Conservation (phyloP, 1,140 invertebrate species). For the Heterodera carotae region DNA sequence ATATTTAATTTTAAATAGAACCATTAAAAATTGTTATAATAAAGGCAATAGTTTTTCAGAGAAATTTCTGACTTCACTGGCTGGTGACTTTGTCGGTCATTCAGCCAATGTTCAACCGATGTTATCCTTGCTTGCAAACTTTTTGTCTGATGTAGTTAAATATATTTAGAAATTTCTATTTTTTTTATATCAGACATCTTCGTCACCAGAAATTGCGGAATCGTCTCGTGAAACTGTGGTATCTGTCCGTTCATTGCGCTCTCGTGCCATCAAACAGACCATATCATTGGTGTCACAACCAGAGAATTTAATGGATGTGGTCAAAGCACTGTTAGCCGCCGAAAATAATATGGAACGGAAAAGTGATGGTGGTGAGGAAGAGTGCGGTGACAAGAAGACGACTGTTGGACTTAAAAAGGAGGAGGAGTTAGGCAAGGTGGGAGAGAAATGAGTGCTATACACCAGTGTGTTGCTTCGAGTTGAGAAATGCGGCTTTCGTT, state of each 20-base stretch:
- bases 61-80: background rate
- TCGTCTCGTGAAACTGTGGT: background rate
- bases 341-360: background rate
- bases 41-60: background rate
- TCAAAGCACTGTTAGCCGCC: background rate
- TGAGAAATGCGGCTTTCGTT: no score
- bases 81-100: background rate
- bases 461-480: no score
- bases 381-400: no score
- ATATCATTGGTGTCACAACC: no score
- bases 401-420: no score
- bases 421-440: no score
- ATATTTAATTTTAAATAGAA: no score
- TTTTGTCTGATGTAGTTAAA: background rate
- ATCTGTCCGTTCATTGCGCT: background rate
- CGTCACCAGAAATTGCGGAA: no score
- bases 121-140: background rate
- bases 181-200: no score
- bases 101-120: background rate
- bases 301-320: background rate
- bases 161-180: no score
- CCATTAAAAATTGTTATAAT: no score
- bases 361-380: background rate
- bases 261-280: background rate
- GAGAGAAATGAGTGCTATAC: no score